Evolutionary conservation across 2,113 vertebrate species (phyloP), one percentile per base, ranked within the genome.

Genomic region (Falcunculus frontatus): DNA sequence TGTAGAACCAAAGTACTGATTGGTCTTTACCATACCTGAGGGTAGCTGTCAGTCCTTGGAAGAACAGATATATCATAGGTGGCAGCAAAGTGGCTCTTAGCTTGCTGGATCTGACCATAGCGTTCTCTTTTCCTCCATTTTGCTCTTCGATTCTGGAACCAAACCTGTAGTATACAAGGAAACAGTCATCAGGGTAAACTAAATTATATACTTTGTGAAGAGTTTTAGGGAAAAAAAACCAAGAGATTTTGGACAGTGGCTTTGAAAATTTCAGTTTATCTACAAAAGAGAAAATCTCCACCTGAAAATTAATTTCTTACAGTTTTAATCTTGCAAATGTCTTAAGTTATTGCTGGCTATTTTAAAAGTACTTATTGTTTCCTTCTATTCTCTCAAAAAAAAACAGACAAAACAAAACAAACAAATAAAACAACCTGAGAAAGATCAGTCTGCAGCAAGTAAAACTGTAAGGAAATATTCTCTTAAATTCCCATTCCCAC

Each of bases 121-220:
- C 99, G 98, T 96, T 99, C 99, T 78, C 99, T 97, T 94, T 99
- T 99, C 96, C 99, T 98, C 99, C 99, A 99, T 92, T 99, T 99
- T 18, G 99, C 99, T 97, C 99, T 99, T 97, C 99, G 97, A 98
- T 99, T 99, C 98, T 99, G 99, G 97, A 99, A 99, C 99, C 99
- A 99, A 85, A 99, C 99, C 99, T 99, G 79, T 3, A 70, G 70
- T 11, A 62, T 30, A 86, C 32, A 91, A 95, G 59, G 18, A 89
- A 67, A 94, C 6, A 80, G 4, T 74, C 22, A 75, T 55, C 23
- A 55, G 52, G 18, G 18, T 35, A 64, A 86, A 76, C 5, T 50
- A 37, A 82, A 11, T 37, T 68, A 10, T 13, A 41, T 32, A 27
- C 3, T 49, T 5, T 35, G 20, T 4, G 41, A 81, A 79, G 13